phyloP scores from a whole-genome alignment of 2,113 vertebrate genomes.

The Barbus barbus region DNA sequence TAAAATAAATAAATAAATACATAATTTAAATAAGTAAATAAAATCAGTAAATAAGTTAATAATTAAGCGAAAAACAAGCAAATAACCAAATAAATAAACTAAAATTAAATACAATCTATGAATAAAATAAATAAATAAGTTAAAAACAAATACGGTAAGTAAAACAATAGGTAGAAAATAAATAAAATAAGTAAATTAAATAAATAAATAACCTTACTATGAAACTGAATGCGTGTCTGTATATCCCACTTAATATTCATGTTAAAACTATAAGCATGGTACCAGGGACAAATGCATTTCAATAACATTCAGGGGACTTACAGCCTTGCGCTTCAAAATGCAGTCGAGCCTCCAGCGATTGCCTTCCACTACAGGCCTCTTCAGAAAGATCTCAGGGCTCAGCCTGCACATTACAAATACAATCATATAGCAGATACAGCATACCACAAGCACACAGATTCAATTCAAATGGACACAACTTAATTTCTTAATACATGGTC shows the following conservation, averaged over 20 bases:
- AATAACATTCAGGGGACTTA: slow-evolving; percentile 75
- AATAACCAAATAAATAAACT: background rate
- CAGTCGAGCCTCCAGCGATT: slow-evolving; percentile 94
- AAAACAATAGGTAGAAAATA: no score
- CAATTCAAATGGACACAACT: no score
- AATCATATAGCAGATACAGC: no score
- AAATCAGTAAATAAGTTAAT: background rate
- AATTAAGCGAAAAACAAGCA: no score
- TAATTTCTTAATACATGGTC: no score
- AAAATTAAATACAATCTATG: no score
- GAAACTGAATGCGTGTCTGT: background rate
- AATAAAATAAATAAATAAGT: no score
- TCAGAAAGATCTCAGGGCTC: slow-evolving; percentile 97
- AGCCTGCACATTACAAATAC: slow-evolving; percentile 56
- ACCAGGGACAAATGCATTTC: background rate
- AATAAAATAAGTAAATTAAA: background rate
- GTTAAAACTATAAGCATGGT: background rate
- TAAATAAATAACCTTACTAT: background rate
- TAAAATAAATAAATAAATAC: slow-evolving; percentile 58
- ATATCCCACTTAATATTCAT: background rate
- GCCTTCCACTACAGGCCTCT: slow-evolving; percentile 94
- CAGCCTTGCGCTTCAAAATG: slow-evolving; percentile 92
- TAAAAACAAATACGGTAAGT: no score
- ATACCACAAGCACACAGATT: no score
- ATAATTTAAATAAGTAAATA: background rate